Evolutionary conservation across 2,113 vertebrate genomes (phyloP).

Genomic region (Regulus satrapa): DNA sequence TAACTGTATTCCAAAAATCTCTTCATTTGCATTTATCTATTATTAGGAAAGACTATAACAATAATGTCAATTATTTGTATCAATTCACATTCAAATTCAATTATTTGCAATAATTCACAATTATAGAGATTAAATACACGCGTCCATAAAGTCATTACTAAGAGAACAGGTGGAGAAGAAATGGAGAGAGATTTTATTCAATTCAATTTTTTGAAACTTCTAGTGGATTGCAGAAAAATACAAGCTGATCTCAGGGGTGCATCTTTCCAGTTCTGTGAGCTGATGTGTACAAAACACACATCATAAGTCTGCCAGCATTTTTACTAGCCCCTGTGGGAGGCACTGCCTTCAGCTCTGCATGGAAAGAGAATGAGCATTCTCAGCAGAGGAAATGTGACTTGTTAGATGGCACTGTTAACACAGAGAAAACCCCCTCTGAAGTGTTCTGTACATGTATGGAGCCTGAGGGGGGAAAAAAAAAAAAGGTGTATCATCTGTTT

Average conservation of each 20-base stretch:
- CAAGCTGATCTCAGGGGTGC: background rate
- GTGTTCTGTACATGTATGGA: background rate
- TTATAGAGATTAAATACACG: background rate
- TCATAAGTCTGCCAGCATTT: constrained; percentile 6
- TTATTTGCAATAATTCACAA: background rate
- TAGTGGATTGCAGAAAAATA: background rate
- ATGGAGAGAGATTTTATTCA: background rate
- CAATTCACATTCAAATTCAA: too few relatives aligned
- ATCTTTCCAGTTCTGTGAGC: background rate
- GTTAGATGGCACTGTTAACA: background rate
- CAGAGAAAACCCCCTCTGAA: background rate
- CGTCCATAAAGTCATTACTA: background rate
- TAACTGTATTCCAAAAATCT: background rate
- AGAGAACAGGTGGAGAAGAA: background rate
- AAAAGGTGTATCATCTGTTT: background rate
- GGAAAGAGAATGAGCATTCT: background rate
- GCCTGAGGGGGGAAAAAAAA: background rate
- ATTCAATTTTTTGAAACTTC: background rate
- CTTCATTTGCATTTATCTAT: background rate
- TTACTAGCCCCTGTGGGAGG: background rate
- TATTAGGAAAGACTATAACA: background rate
- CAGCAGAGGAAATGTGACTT: background rate
- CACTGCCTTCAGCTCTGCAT: background rate
- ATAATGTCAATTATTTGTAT: background rate
- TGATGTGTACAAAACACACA: background rate